Evolutionary conservation across 2,797 vertebrate genomes (phyloP).

Genomic region (Chromis chromis): DNA sequence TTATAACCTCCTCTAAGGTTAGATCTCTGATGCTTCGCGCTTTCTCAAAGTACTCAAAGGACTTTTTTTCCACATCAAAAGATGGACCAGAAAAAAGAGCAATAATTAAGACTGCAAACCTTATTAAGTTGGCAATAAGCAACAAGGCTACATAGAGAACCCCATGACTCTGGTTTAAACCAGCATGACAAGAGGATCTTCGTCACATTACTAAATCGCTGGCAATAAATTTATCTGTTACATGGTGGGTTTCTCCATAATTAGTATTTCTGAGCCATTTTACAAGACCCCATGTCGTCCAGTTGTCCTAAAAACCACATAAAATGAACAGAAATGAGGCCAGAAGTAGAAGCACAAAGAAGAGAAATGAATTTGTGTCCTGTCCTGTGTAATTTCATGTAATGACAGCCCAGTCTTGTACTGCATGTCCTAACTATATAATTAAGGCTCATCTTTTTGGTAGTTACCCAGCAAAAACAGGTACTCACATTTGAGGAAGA

Average conservation of each 20-base stretch:
- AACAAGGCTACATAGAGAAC: slow-evolving; percentile 3
- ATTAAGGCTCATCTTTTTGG: neutral
- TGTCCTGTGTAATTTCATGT: slow-evolving; percentile 12
- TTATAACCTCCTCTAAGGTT: slow-evolving; percentile 24
- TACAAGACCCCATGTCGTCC: neutral
- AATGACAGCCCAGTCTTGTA: slow-evolving; percentile 10
- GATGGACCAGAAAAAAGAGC: neutral
- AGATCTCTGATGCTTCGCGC: slow-evolving; percentile 1
- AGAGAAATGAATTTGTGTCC: neutral
- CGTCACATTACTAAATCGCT: neutral
- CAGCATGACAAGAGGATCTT: neutral
- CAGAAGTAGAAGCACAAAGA: neutral
- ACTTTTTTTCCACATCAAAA: slow-evolving; percentile 39
- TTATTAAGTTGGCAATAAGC: slow-evolving; percentile 16
- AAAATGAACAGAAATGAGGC: slow-evolving; percentile 1
- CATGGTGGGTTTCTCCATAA: slow-evolving; percentile 1
- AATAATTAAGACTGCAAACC: slow-evolving; percentile 16
- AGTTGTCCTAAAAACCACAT: neutral
- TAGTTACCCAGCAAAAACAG: neutral
- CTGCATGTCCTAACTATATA: neutral
- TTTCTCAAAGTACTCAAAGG: neutral
- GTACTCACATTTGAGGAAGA: neutral
- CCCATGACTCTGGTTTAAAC: neutral
- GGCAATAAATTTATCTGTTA: neutral
- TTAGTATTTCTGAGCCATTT: slow-evolving; percentile 3